Percentiles rank a stretch among this genome's conserved stretches.
Evolutionary conservation across 2,797 vertebrate species (phyloP).

Genomic region (Ctenopoma multispine): DNA sequence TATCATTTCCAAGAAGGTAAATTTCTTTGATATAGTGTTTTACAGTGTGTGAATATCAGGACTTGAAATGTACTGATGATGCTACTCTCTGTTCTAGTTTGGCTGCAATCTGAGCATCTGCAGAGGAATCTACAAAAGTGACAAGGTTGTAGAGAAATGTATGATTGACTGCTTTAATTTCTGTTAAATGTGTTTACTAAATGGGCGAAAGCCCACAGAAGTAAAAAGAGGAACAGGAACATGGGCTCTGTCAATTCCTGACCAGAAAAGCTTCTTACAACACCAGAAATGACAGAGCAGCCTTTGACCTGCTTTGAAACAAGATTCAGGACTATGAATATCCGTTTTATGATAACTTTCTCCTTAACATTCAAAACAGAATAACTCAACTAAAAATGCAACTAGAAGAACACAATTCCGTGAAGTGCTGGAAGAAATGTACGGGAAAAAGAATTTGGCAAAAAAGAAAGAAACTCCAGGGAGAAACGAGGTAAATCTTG

Average conservation of each 20-base stretch:
- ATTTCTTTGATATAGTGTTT: not conserved
- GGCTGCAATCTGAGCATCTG: constrained; percentile 19
- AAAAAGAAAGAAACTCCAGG: constrained; percentile 19
- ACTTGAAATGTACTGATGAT: not conserved
- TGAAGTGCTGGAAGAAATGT: constrained; percentile 82
- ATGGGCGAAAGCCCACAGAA: constrained; percentile 12
- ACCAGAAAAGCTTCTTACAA: constrained; percentile 2
- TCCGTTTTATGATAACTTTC: constrained; percentile 2
- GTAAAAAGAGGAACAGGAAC: constrained; percentile 65
- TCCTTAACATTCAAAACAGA: constrained; percentile 47
- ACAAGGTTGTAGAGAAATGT: constrained; percentile 50
- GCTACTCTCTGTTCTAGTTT: constrained; percentile 58
- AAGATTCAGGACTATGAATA: not conserved
- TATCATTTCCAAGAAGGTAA: constrained; percentile 79
- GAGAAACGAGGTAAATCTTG: constrained; percentile 56
- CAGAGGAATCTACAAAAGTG: constrained; percentile 32
- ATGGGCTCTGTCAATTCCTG: not conserved
- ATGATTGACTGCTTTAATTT: constrained; percentile 13
- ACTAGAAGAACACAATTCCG: constrained; percentile 65
- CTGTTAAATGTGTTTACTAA: constrained; percentile 15
- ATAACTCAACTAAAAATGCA: constrained; percentile 37
- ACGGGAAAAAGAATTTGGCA: constrained; percentile 60
- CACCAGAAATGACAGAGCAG: not conserved
- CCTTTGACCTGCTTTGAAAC: not conserved
- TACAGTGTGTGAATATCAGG: not conserved